Evolutionary conservation across 1,140 invertebrate genomes (phyloP), one percentile per base, ranked within the genome.

Genomic region (Holotrichia oblita): DNA sequence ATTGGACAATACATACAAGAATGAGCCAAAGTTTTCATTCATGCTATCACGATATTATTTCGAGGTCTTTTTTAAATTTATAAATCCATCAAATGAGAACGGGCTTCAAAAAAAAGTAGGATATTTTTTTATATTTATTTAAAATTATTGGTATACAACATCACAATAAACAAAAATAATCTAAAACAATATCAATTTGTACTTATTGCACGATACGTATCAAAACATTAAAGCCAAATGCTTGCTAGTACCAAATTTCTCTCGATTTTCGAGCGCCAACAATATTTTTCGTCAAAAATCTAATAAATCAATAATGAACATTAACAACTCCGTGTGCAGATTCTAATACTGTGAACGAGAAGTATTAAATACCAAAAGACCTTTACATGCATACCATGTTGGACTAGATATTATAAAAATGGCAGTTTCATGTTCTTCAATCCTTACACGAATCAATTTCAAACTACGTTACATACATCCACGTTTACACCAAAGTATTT

Each of bases 401-500:
- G 24, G 44, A 76, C 75, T 76, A 76, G 44, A 44, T 24, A 34
- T 42, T 74, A 74, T 24, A 44, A 55, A 40, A 76, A 76, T 76
- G 75, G 75, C 75, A 76, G 75, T 76, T 17, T 48, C 2, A 20
- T 76, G 27, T 76, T 3, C 17, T 74, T 74, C 4, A 20, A 55
- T 48, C 17, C 7, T 76, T 76, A 24, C 10, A 24, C 40, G 10
- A 55, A 24, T 69, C 20, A 27, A 34, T 69, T 34, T 76, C 42
- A 83, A 72, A 83, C 48, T 20, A 84, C 64, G 27, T 89, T 88
- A 85, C 90, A 91, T 78, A 87, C 87, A 77, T 87, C 87, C 82
- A 91, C 87, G 81, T 91, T 90, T 81, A 87, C 87, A 74, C 90
- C 90, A 79, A 89, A 86, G 79, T 88, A 90, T 3, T 84, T 79